These are phyloP conservation scores for Prosopocoilus inquinatus DNA, from an alignment of 2,888 invertebrate species.

Conservation along the genomic window DNA sequence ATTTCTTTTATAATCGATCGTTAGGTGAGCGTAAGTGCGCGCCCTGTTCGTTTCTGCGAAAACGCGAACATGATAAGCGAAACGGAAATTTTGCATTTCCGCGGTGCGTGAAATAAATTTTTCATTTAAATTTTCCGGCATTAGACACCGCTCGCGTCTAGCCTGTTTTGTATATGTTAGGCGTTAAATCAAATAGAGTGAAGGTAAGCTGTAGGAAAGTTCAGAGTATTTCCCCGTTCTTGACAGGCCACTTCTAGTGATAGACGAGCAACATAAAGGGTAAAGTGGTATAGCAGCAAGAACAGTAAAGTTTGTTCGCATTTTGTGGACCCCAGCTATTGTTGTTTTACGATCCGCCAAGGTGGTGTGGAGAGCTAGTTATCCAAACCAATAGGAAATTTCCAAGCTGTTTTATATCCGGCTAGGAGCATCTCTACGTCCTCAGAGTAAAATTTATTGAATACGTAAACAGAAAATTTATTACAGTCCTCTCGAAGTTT, in stretches of 20 bases:
- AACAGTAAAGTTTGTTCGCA: not conserved
- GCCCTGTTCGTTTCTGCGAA: too few species aligned
- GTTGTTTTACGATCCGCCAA: constrained; percentile 2
- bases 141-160: too few species aligned
- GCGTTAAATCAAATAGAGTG: too few species aligned
- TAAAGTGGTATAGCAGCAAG: not conserved
- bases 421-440: too few species aligned
- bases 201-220: too few species aligned
- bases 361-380: not conserved
- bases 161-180: too few species aligned
- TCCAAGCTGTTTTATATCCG: not conserved
- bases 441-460: not conserved
- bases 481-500: not conserved
- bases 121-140: too few species aligned
- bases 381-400: not conserved
- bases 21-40: too few species aligned
- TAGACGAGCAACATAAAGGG: constrained; percentile 34
- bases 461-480: not conserved
- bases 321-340: not conserved
- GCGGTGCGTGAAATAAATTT: too few species aligned
- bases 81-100: too few species aligned
- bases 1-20: too few species aligned
- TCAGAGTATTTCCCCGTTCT: constrained; percentile 22
- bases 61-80: too few species aligned
- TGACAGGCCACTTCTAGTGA: constrained; percentile 41